Conservation (phyloP, 2,797 vertebrate genomes). For the Falco concolor region DNA sequence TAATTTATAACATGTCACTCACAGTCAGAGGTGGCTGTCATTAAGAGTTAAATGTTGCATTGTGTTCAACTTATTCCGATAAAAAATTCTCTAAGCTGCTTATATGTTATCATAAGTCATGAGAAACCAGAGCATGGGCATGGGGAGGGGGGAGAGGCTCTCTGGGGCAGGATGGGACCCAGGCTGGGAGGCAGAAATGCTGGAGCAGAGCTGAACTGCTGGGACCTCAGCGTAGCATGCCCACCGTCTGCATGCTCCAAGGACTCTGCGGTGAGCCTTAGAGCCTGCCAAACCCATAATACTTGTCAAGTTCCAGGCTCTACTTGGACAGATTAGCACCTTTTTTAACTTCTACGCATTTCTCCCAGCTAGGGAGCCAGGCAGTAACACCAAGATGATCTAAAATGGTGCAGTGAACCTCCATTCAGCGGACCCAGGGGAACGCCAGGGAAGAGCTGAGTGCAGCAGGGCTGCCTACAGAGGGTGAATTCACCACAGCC, state of each 20-base stretch:
- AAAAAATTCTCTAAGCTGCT: slow-evolving; percentile 69
- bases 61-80: slow-evolving; percentile 46
- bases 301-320: neutral
- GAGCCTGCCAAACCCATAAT: neutral
- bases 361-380: neutral
- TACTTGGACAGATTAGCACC: neutral
- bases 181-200: neutral
- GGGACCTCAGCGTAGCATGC: no score
- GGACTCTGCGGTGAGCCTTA: neutral
- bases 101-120: slow-evolving; percentile 56
- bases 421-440: neutral
- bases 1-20: slow-evolving; percentile 71
- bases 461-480: neutral
- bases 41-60: slow-evolving; percentile 61
- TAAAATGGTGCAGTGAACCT: neutral
- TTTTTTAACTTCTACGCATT: neutral
- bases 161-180: neutral
- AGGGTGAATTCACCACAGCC: neutral
- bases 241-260: neutral
- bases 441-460: neutral
- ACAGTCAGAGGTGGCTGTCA: slow-evolving; percentile 67
- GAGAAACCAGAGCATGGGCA: neutral
- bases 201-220: neutral
- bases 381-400: neutral
- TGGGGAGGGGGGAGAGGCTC: neutral